These are phyloP conservation scores for Lepidurus couesii DNA, from an alignment of 1,140 invertebrate genomes.

Conservation along the genomic window DNA sequence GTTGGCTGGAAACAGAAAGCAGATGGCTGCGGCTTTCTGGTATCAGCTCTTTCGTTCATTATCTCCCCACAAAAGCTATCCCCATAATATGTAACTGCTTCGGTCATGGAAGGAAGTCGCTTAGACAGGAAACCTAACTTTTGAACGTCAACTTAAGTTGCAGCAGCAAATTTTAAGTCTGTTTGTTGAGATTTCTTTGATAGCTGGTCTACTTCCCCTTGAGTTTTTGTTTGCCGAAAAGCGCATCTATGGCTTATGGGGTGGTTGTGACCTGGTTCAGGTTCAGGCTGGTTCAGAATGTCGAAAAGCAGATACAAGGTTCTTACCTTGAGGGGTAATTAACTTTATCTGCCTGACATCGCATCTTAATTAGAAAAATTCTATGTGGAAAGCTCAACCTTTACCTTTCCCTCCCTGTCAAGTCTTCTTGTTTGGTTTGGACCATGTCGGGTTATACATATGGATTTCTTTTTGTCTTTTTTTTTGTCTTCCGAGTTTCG, in stretches of 20 bases:
- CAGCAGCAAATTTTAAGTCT: no score
- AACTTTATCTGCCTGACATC: constrained; percentile 13
- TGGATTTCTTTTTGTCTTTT: neutral
- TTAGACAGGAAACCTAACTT: neutral
- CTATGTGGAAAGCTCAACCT: neutral
- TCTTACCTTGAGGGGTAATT: constrained; percentile 7
- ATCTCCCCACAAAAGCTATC: neutral
- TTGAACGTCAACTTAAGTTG: no score
- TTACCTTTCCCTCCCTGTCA: neutral
- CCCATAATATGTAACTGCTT: neutral
- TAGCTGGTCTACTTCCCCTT: neutral
- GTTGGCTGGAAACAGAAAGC: neutral
- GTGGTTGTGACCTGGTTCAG: constrained; percentile 10
- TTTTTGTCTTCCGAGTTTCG: neutral
- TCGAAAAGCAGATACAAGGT: neutral
- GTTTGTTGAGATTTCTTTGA: no score
- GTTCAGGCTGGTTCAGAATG: constrained; percentile 6
- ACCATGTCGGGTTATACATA: neutral
- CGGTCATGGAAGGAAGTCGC: neutral
- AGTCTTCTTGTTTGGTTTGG: neutral
- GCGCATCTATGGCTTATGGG: neutral
- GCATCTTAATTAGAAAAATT: constrained; percentile 19
- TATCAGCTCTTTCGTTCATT: neutral
- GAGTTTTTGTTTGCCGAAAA: neutral
- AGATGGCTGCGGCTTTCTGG: neutral